Base-by-base conservation (phyloP, 2,113 vertebrate species). In the Xenopus laevis region DNA sequence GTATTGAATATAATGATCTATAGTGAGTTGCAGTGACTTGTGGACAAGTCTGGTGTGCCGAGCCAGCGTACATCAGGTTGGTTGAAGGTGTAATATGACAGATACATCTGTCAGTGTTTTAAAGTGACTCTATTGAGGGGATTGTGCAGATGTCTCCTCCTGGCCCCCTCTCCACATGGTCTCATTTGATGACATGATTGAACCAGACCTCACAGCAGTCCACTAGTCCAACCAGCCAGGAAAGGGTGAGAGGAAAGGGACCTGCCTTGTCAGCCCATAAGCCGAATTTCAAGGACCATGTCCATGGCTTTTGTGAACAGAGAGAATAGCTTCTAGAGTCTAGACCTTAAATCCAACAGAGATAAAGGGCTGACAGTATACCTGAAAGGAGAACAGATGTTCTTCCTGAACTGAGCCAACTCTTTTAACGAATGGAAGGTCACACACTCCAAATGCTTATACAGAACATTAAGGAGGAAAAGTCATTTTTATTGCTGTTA, bases 381-480 rank as follows among this genome's bases (percentile, higher is more conserved):
- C 93, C 94, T 94, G 94, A 88, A 89, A 94, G 92, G 92, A 92
- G 93, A 97, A 91, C 96, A 98, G 96, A 98, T 98, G 96, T 97
- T 98, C 98, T 93, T 44, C 87, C 89, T 93, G 90, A 87, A 91
- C 88, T 79, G 91, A 95, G 96, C 96, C 96, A 98, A 98, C 92
- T 95, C 94, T 89, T 78, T 79, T 90, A 84, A 90, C 93, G 94
- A 95, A 98, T 93, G 95, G 97, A 40, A 40, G 33, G 33, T 40
- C 94, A 94, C 89, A 81, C 86, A 91, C 93, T 92, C 85, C 85
- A 87, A 92, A 92, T 94, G 92, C 91, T 90, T 87, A 83, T 87
- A 84, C 82, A 92, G 93, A 93, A 97, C 94, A 87, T 61, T 84
- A 82, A 72, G 81, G 84, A 67, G 78, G 71, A 80, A 69, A 78